A percentile compares a stretch with the other conserved stretches of the same genome.
Evolutionary conservation across 2,888 invertebrate species (phyloP).

Genomic region (Mesorhabditis sp.): DNA sequence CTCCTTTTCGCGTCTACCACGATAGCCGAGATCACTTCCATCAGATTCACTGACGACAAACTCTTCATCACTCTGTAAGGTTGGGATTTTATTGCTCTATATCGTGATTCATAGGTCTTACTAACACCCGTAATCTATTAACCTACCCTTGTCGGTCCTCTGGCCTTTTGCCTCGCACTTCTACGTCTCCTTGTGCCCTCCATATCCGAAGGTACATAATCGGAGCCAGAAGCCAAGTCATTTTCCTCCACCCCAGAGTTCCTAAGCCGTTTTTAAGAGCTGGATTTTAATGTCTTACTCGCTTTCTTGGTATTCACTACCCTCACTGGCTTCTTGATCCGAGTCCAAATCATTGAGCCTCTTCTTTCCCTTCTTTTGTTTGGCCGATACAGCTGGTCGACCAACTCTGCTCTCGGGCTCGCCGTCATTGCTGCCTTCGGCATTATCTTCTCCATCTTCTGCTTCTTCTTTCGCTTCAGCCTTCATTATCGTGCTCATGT

Average conservation of each 20-base stretch:
- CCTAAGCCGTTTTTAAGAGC: neutral
- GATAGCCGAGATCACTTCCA: slow-evolving; percentile 18
- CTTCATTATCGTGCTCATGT: neutral
- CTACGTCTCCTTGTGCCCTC: slow-evolving; percentile 13
- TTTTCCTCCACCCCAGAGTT: slow-evolving; percentile 19
- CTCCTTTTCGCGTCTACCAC: slow-evolving; percentile 14
- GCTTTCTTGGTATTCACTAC: slow-evolving; percentile 22
- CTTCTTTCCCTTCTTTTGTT: slow-evolving; percentile 13
- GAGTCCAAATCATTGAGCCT: slow-evolving; percentile 26
- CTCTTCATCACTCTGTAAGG: slow-evolving; percentile 16
- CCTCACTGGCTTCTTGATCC: slow-evolving; percentile 25
- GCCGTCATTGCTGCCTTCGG: neutral
- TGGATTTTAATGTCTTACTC: slow-evolving; percentile 11
- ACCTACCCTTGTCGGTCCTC: neutral
- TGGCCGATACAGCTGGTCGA: slow-evolving; percentile 1
- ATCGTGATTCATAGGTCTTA: neutral
- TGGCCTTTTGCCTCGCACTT: neutral
- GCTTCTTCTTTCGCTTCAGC: neutral
- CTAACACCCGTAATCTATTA: neutral
- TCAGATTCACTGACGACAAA: slow-evolving; percentile 20
- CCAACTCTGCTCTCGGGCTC: neutral
- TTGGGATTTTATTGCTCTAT: neutral
- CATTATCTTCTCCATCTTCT: neutral
- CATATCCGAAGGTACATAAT: slow-evolving; percentile 27
- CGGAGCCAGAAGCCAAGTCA: slow-evolving; percentile 20